Base-by-base conservation (phyloP, 2,797 vertebrate species). In the Phylloscopus collybita region DNA sequence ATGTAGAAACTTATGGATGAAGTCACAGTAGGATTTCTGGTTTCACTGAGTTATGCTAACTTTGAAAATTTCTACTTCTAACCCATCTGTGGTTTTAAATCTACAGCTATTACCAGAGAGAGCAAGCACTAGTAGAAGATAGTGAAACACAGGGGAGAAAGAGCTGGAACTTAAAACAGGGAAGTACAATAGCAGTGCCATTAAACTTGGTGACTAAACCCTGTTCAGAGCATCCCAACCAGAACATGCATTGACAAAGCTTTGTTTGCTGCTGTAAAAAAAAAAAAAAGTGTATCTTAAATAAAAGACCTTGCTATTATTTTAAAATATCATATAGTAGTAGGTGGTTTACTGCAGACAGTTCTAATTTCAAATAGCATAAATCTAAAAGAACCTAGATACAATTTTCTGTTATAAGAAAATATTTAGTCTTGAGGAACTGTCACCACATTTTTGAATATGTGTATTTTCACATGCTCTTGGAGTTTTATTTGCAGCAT, bases 401-500 rank as follows among this genome's bases (percentile, higher is more conserved):
- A 64, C 0, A 3, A n/a, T 40, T 70, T 93, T 67, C 59, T 42
- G 15, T 9, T 29, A 15, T 53, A 18, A 47, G 27, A 32, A 90
- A 82, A 73, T n/a, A 44, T 0, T 56, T 53, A 49, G 13, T 47
- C 19, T 34, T 54, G 25, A 16, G 7, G 15, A 65, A 30, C 8
- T 53, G 29, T 42, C 50, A 54, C 5, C 3, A 34, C 0, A 1
- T 11, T 67, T 53, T 13, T n/a, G 13, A 60, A 49, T 6, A 21
- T 4, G 3, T 30, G 6, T 19, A n/a, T 90, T 83, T 70, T 83
- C 34, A 71, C 18, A 9, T 38, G 6, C 7, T 12, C 3, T 56
- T 53, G 32, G 45, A 51, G 3, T 5, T 13, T 18, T 74, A 45
- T 65, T 71, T 59, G 30, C 38, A 80, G 42, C 3, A 56, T 42